Evolutionary conservation across 2,797 vertebrate genomes (phyloP).

Genomic region (Scolopax bukidnonensis): DNA sequence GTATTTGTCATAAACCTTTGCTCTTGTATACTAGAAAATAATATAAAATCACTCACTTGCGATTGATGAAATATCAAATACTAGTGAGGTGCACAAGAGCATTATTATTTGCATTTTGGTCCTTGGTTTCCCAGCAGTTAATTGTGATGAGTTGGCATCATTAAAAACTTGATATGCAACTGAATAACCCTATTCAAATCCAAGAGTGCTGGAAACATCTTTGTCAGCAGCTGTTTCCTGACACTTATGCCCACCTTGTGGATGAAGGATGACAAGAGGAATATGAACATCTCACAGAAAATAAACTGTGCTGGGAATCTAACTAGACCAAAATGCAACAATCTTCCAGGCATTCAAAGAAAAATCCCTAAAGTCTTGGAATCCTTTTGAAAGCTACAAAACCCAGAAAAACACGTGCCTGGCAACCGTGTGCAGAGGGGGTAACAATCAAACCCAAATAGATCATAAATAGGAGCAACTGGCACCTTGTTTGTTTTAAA

Average conservation of each 20-base stretch:
- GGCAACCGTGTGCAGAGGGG: neutral
- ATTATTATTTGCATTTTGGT: neutral
- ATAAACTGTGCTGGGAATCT: neutral
- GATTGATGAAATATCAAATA: neutral
- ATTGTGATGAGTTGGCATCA: neutral
- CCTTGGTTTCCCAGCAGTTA: neutral
- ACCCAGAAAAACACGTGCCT: neutral
- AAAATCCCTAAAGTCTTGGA: neutral
- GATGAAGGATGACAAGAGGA: neutral
- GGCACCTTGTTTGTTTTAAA: neutral
- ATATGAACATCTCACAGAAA: neutral
- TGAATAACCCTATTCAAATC: neutral
- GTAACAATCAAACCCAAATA: neutral
- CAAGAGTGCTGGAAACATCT: neutral
- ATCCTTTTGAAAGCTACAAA: neutral
- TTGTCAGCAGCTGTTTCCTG: neutral
- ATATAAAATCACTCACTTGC: neutral
- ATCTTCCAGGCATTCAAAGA: neutral
- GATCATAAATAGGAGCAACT: neutral
- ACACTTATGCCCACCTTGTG: neutral
- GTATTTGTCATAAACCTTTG: neutral
- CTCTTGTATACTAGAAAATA: neutral
- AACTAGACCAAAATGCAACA: neutral
- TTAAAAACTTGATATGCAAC: neutral
- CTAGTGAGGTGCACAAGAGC: neutral